Base-by-base conservation (phyloP, 2,888 invertebrate genomes). In the Schizaphis graminum region DNA sequence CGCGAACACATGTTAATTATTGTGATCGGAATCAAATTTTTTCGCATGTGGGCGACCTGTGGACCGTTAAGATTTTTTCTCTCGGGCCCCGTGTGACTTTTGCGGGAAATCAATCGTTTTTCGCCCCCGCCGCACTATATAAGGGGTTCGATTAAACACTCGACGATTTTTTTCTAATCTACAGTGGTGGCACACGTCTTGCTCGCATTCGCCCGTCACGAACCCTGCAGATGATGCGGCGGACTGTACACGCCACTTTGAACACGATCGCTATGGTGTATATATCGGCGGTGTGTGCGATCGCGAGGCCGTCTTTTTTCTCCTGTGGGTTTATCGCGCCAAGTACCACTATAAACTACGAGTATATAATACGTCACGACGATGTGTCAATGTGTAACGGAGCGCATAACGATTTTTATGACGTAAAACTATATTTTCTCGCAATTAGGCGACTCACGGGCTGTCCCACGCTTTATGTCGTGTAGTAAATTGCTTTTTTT, bases 1-100 rank as follows among this genome's bases (percentile, higher is more conserved):
- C 5, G 57, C 24, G 21, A 21, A 91, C 91, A 77, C 91, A 53
- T 77, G 91, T 91, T 77, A 91, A 91, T 53, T 53, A 77, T 53
- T 53, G 16, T 53, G 16, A 26, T 89, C 77, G 26, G 49, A 28
- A 90, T 13, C 49, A n/a, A 88, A 49, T 35, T 88, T 88, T 77
- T 49, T 28, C 35, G n/a, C 47, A 21, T 67, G 77, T 41, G 77
- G 49, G 49, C 49, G 49, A 53, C 53, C 91, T 77, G n/a, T 24
- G 77, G 28, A 24, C 49, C 67, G 57, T 77, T 77, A 35, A 77
- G 91, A 13, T 44, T 61, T 61, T 61, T 26, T 47, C 53, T 61
- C 47, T 86, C 16, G 28, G 28, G n/a, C 77, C 77, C 77, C 77
- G 67, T 49, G 67, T 77, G 77, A 91, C 77, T 77, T 91, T 91